phyloP scores from a whole-genome alignment of 1,140 invertebrate species.

The Trialeurodes vaporariorum region DNA sequence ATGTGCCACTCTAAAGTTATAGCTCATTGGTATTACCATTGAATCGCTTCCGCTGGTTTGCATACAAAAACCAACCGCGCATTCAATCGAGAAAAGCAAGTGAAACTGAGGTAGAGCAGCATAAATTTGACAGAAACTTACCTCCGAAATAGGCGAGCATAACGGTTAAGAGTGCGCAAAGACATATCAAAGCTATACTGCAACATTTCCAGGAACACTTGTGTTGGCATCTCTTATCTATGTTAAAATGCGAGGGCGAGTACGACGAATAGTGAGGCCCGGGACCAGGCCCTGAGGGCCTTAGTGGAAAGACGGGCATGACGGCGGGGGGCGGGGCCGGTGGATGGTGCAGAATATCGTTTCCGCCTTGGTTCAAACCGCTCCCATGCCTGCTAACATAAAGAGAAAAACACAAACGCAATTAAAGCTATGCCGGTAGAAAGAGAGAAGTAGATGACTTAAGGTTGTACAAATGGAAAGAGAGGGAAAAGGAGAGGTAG shows the following conservation, averaged over 20 bases:
- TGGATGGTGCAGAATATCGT: background rate
- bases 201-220: slow-evolving; percentile 91
- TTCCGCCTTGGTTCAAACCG: background rate
- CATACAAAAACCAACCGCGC: too few species aligned
- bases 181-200: slow-evolving; percentile 77
- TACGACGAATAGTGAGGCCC: slow-evolving; percentile 67
- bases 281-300: slow-evolving; percentile 44
- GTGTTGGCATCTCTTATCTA: slow-evolving; percentile 83
- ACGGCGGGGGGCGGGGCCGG: slow-evolving; percentile 43
- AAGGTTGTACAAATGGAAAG: too few species aligned
- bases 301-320: slow-evolving; percentile 65
- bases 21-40: too few species aligned
- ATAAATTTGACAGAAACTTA: slow-evolving; percentile 47
- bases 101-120: too few species aligned
- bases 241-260: slow-evolving; percentile 82
- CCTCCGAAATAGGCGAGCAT: slow-evolving; percentile 90
- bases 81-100: too few species aligned
- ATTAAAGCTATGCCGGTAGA: too few species aligned
- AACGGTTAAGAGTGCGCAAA: slow-evolving; percentile 73
- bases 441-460: too few species aligned
- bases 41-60: too few species aligned
- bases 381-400: background rate
- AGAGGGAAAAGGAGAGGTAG: too few species aligned
- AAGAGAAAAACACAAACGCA: too few species aligned
- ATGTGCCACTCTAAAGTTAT: too few species aligned